Percentiles rank a stretch among this genome's conserved stretches.
These are phyloP conservation scores for Arion vulgaris DNA, from an alignment of 1,140 invertebrate genomes.

Conservation along the genomic window DNA sequence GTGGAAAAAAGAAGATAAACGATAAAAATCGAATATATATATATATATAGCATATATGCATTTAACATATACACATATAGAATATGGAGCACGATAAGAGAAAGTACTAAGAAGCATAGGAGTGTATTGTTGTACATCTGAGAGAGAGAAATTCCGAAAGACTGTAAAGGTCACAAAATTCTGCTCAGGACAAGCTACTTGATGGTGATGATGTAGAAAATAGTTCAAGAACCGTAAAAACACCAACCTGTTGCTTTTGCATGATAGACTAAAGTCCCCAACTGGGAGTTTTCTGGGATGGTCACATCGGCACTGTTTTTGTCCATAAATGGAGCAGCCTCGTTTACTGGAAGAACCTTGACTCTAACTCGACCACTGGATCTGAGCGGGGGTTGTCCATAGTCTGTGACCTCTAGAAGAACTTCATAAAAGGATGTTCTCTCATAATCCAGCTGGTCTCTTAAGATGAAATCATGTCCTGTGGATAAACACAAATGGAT, in stretches of 20 bases:
- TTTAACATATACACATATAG: no score
- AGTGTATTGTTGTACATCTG: no score
- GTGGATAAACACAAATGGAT: background rate
- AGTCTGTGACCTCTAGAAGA: conserved; percentile 40
- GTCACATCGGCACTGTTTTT: conserved; percentile 7
- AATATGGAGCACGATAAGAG: no score
- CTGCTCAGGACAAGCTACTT: no score
- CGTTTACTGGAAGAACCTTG: conserved; percentile 49
- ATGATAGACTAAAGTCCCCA: conserved; percentile 42
- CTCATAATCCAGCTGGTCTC: conserved; percentile 50
- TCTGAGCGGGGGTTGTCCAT: conserved; percentile 42
- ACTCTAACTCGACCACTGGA: conserved; percentile 44
- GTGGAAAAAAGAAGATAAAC: no score
- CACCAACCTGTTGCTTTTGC: conserved; percentile 48
- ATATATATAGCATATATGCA: no score
- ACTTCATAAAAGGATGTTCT: conserved; percentile 41
- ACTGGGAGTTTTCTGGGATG: conserved; percentile 37
- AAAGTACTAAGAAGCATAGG: no score
- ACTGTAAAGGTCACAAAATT: no score
- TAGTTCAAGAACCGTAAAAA: no score
- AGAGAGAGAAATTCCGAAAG: no score
- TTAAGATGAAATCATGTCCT: conserved; percentile 30
- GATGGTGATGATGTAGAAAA: no score
- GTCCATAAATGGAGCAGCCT: conserved; percentile 46
- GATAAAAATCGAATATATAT: no score